These are phyloP conservation scores for Centropristis striata DNA, from an alignment of 2,113 vertebrate genomes.

Conservation along the genomic window DNA sequence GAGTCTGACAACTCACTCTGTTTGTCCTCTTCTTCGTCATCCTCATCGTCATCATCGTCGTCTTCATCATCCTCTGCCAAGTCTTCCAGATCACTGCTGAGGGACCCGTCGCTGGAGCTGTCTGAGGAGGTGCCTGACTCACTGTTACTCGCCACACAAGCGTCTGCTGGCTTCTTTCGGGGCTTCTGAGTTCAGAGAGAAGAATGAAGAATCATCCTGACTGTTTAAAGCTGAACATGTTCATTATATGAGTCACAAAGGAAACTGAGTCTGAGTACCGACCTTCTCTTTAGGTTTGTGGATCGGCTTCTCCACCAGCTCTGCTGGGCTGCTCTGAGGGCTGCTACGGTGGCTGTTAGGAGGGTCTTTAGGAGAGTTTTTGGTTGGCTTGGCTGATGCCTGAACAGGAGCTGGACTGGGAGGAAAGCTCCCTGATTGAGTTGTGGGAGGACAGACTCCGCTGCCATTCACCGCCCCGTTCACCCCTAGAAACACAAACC, in stretches of 20 bases:
- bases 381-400: conserved; percentile 84
- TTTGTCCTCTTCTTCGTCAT: conserved; percentile 92
- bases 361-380: conserved; percentile 85
- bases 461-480: conserved; percentile 96
- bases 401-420: conserved; percentile 84
- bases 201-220: conserved; percentile 17
- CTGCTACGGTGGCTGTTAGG: conserved; percentile 86
- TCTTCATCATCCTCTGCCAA: conserved; percentile 95
- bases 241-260: neutral
- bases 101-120: conserved; percentile 95
- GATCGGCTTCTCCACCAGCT: conserved; percentile 84
- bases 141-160: conserved; percentile 92
- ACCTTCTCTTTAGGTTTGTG: conserved; percentile 97
- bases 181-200: conserved; percentile 86
- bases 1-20: conserved; percentile 94
- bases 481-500: conserved; percentile 85
- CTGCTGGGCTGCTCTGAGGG: conserved; percentile 86
- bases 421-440: conserved; percentile 85
- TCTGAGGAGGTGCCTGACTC: conserved; percentile 96
- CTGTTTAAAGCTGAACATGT: neutral
- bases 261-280: conserved; percentile 41
- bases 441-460: conserved; percentile 85
- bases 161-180: conserved; percentile 91
- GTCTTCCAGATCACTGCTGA: conserved; percentile 97
- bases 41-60: conserved; percentile 87